Evolutionary conservation across 2,113 vertebrate genomes (phyloP).

Genomic region (Vidua chalybeata): DNA sequence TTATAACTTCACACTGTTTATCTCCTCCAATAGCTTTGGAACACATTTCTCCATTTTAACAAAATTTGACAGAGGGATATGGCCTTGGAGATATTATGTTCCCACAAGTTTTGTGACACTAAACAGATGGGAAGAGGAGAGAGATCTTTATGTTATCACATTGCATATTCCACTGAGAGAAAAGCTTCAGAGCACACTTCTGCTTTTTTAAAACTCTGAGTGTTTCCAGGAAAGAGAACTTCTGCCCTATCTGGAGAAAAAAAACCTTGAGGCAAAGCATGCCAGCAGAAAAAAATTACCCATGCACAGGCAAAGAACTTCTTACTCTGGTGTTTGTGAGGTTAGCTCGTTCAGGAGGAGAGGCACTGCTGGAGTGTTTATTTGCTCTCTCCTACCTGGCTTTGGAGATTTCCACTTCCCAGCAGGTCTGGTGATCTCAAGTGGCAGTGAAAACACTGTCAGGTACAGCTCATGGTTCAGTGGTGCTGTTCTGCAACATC

Average conservation of each 20-base stretch:
- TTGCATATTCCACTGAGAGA: neutral
- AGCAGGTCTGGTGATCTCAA: neutral
- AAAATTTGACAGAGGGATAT: neutral
- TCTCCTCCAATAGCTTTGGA: neutral
- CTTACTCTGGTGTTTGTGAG: neutral
- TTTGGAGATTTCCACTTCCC: neutral
- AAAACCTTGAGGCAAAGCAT: neutral
- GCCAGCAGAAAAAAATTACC: neutral
- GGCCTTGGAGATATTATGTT: neutral
- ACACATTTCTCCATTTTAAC: neutral
- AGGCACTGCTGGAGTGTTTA: neutral
- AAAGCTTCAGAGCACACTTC: neutral
- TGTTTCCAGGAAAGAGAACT: conserved; percentile 4
- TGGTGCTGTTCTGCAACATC: neutral
- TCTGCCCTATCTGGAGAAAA: neutral
- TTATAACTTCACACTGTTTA: neutral
- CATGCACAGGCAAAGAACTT: neutral
- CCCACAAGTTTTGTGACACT: conserved; percentile 20
- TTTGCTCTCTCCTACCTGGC: neutral
- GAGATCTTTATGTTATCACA: conserved; percentile 12
- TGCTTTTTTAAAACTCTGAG: neutral
- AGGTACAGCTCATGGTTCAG: neutral
- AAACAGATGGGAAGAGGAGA: conserved; percentile 35
- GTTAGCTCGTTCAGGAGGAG: neutral
- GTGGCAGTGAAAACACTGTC: neutral